Evolutionary conservation across 1,140 invertebrate genomes (phyloP).

Genomic region (Diplogasteroides magnus): DNA sequence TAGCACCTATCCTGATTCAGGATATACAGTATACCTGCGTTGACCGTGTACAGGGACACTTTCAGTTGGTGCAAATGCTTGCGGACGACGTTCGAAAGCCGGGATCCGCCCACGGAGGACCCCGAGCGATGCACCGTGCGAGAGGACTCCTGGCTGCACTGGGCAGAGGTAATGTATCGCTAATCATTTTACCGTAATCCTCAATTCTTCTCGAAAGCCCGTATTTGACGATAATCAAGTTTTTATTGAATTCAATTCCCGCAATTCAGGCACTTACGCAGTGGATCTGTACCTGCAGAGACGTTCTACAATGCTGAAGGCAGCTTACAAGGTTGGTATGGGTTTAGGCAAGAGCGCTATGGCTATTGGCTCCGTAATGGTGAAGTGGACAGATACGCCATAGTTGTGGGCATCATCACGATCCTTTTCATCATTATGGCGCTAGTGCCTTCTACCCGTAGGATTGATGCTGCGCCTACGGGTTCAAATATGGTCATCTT

Average conservation of each 20-base stretch:
- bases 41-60: background rate
- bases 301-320: constrained; percentile 17
- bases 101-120: constrained; percentile 73
- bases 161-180: constrained; percentile 62
- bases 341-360: background rate
- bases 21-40: too few relatives aligned
- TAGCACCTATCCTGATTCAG: too few relatives aligned
- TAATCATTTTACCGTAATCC: constrained; percentile 38
- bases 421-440: too few relatives aligned
- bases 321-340: background rate
- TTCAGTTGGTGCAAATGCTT: constrained; percentile 40
- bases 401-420: background rate
- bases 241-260: constrained; percentile 8
- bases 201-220: background rate
- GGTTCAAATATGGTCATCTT: too few relatives aligned
- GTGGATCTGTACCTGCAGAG: constrained; percentile 80
- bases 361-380: background rate
- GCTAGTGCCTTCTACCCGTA: too few relatives aligned
- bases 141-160: constrained; percentile 80
- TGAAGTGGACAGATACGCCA: too few relatives aligned
- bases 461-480: constrained; percentile 58
- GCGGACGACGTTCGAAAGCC: constrained; percentile 56
- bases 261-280: constrained; percentile 59
- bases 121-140: constrained; percentile 76
- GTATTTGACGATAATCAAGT: background rate